Conservation (phyloP, 1,140 invertebrate genomes). For the Elysia chlorotica region DNA sequence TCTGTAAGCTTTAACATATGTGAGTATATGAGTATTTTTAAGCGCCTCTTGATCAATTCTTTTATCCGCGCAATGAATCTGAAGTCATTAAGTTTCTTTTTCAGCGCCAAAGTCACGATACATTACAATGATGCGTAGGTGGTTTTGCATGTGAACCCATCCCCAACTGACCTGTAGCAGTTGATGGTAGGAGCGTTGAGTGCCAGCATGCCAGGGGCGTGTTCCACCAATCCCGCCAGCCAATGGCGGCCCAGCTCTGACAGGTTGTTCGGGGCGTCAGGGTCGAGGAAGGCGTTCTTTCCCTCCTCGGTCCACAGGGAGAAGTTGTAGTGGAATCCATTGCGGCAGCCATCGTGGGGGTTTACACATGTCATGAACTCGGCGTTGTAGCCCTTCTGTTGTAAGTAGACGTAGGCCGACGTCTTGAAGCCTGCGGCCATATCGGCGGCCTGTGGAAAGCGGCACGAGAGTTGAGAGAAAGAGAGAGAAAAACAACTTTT, state of each 20-base stretch:
- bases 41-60: too few species aligned
- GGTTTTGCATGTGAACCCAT: too few species aligned
- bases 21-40: too few species aligned
- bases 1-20: too few species aligned
- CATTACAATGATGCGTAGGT: too few species aligned
- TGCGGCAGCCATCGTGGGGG: neutral
- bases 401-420: slow-evolving; percentile 8
- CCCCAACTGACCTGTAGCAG: slow-evolving; percentile 8
- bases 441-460: slow-evolving; percentile 2
- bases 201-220: neutral
- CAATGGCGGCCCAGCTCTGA: slow-evolving; percentile 11
- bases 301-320: neutral
- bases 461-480: too few species aligned
- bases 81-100: too few species aligned
- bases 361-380: slow-evolving; percentile 6
- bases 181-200: slow-evolving; percentile 2
- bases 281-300: neutral
- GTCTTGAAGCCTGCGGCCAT: slow-evolving; percentile 5
- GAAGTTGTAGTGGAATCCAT: slow-evolving; percentile 12
- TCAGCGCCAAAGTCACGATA: too few species aligned
- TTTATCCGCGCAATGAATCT: too few species aligned
- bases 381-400: neutral
- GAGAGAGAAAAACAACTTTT: neutral
- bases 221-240: slow-evolving; percentile 1
- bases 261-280: neutral